A percentile compares a stretch with the other conserved stretches of the same genome.
Evolutionary conservation across 2,797 vertebrate genomes (phyloP).

Genomic region (Acipenser ruthenus): DNA sequence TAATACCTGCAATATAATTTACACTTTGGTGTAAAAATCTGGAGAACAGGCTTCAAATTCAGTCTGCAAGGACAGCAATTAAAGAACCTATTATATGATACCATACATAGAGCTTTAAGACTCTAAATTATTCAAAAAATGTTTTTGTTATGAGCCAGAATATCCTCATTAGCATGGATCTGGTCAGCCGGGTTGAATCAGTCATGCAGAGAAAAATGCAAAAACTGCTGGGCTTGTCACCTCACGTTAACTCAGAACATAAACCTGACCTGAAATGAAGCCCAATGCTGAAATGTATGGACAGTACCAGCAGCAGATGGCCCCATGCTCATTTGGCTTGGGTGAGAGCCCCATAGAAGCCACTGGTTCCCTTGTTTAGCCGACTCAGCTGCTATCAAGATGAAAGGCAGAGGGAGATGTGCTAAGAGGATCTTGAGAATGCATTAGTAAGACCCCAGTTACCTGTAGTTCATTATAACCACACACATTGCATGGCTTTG

Average conservation of each 20-base stretch:
- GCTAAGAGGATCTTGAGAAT: neutral
- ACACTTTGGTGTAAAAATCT: neutral
- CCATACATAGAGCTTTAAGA: conserved; percentile 32
- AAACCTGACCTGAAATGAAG: conserved; percentile 47
- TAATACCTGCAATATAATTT: no score
- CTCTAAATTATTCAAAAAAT: conserved; percentile 52
- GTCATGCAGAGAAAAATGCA: conserved; percentile 59
- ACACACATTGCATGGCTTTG: no score
- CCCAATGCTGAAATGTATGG: conserved; percentile 39
- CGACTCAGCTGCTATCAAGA: conserved; percentile 8
- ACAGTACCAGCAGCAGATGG: conserved; percentile 46
- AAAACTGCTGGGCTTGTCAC: conserved; percentile 65
- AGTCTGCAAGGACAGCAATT: neutral
- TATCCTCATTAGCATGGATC: conserved; percentile 67
- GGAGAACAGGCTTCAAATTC: neutral
- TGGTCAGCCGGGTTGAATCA: conserved; percentile 55
- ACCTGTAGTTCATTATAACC: neutral
- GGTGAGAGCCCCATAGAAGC: conserved; percentile 3
- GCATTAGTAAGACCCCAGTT: neutral
- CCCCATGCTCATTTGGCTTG: conserved; percentile 20
- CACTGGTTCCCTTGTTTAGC: conserved; percentile 3
- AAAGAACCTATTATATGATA: conserved; percentile 27
- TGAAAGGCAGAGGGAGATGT: conserved; percentile 19
- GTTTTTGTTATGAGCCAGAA: conserved; percentile 46
- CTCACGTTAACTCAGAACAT: conserved; percentile 60